Conservation (phyloP, 2,888 invertebrate genomes). For the Xanthia togata region DNA sequence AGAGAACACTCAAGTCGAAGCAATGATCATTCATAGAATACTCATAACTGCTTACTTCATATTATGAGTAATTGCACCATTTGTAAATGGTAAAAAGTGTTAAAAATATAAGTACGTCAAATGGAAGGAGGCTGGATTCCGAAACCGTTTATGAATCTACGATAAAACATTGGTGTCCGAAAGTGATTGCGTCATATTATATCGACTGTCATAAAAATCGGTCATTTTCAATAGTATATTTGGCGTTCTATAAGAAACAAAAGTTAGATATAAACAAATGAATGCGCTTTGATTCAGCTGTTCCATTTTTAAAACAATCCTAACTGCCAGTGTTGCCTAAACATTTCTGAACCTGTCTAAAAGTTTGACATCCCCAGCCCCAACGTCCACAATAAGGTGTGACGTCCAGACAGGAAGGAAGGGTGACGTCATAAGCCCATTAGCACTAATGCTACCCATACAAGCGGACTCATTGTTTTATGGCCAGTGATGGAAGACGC, state of each 20-base stretch:
- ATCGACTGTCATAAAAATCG: no score
- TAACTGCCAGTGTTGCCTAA: no score
- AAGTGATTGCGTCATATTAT: no score
- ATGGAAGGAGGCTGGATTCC: background rate
- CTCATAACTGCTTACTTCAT: background rate
- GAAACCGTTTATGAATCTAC: background rate
- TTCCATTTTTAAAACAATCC: background rate
- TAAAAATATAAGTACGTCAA: background rate
- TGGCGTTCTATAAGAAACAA: no score
- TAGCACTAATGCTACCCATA: slow-evolving; percentile 78
- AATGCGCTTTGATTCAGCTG: background rate
- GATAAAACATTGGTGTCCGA: no score
- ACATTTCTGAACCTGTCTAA: background rate
- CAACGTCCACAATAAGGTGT: slow-evolving; percentile 65
- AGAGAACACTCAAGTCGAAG: background rate
- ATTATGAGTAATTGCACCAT: background rate
- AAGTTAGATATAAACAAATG: background rate
- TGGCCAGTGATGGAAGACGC: slow-evolving; percentile 60
- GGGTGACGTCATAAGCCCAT: slow-evolving; percentile 83
- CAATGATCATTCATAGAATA: background rate
- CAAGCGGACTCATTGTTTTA: slow-evolving; percentile 72
- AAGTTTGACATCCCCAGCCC: slow-evolving; percentile 51
- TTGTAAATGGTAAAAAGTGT: background rate
- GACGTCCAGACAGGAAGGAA: slow-evolving; percentile 75
- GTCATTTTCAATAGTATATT: no score